phyloP scores from a whole-genome alignment of 1,140 invertebrate species.

The Anastrepha ludens region DNA sequence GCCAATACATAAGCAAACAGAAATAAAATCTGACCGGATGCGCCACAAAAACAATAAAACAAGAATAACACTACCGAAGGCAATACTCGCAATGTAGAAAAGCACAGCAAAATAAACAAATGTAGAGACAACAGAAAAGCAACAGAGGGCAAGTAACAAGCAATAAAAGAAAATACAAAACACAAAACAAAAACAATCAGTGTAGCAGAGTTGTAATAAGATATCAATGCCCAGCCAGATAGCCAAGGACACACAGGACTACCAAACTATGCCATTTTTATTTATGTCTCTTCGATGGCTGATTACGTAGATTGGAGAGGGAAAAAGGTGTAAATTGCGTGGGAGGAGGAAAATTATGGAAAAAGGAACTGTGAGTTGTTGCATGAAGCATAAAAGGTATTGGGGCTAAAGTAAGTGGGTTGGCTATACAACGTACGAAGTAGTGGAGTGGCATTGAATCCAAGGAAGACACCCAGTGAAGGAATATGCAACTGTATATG shows the following conservation, averaged over 20 bases:
- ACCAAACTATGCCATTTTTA: neutral
- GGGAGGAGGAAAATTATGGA: neutral
- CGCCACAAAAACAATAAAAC: neutral
- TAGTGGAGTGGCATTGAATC: too few species aligned
- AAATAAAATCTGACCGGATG: neutral
- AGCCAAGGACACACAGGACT: neutral
- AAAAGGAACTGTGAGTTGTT: neutral
- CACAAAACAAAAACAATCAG: neutral
- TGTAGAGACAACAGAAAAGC: slow-evolving; percentile 3
- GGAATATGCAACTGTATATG: too few species aligned
- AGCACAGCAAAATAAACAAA: slow-evolving; percentile 26
- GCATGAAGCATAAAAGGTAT: too few species aligned
- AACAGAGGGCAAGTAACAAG: slow-evolving; percentile 2
- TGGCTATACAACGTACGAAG: too few species aligned
- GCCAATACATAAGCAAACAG: neutral
- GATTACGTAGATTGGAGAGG: neutral
- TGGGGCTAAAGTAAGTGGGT: too few species aligned
- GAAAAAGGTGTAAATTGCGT: neutral
- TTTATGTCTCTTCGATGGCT: slow-evolving; percentile 16
- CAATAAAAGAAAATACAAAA: neutral
- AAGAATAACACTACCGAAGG: neutral
- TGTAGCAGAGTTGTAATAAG: neutral
- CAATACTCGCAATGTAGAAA: neutral
- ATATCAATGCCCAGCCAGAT: neutral
- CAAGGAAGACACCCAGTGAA: too few species aligned